Percentiles rank a stretch among this genome's conserved stretches.
These are phyloP conservation scores for Cyclophora albipunctata DNA, from an alignment of 2,888 invertebrate species.

Conservation along the genomic window DNA sequence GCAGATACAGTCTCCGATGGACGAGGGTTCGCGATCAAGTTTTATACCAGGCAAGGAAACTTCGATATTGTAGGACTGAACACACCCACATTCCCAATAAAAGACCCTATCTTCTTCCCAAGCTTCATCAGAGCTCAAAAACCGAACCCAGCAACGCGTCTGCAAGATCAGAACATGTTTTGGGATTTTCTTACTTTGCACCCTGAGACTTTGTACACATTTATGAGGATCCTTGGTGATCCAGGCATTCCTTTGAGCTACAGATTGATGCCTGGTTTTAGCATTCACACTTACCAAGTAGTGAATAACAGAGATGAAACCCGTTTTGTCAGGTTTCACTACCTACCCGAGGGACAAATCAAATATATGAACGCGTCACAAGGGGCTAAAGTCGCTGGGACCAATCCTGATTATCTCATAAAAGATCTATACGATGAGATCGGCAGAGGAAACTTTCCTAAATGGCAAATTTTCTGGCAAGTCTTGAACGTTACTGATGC, in stretches of 20 bases:
- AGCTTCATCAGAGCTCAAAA: conserved; percentile 95
- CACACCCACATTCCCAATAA: conserved; percentile 90
- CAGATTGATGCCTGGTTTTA: conserved; percentile 94
- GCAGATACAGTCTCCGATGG: conserved; percentile 91
- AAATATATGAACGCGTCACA: conserved; percentile 80
- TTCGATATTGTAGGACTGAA: conserved; percentile 94
- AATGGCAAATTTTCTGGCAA: conserved; percentile 86
- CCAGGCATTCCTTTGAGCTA: conserved; percentile 92
- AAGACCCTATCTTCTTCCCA: conserved; percentile 90
- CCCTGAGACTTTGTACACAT: conserved; percentile 89
- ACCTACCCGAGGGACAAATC: conserved; percentile 90
- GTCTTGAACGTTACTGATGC: conserved; percentile 88
- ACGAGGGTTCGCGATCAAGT: conserved; percentile 91
- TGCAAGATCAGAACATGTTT: conserved; percentile 91
- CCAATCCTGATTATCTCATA: conserved; percentile 89
- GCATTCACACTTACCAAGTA: conserved; percentile 91
- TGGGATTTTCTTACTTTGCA: conserved; percentile 93
- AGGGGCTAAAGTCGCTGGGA: conserved; percentile 78
- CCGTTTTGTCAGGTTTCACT: conserved; percentile 90
- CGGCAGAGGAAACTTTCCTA: conserved; percentile 79
- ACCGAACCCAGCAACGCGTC: conserved; percentile 89
- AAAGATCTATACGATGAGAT: conserved; percentile 92
- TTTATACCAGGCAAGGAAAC: conserved; percentile 91
- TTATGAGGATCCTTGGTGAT: conserved; percentile 87
- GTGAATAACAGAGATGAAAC: conserved; percentile 81